phyloP scores from a whole-genome alignment of 1,140 invertebrate genomes.

The Drosophila busckii region DNA sequence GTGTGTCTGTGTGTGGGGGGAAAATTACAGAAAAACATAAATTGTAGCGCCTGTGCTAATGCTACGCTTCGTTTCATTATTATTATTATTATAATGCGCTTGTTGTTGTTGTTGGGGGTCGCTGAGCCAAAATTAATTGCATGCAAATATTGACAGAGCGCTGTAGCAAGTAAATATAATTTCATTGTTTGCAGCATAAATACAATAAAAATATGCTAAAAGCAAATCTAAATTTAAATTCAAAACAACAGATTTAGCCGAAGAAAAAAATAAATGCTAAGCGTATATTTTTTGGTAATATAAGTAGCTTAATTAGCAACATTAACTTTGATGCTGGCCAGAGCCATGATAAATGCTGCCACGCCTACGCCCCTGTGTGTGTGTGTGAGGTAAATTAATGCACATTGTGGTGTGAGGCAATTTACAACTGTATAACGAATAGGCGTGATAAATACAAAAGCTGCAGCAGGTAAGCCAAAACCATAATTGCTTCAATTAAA shows the following conservation, averaged over 20 bases:
- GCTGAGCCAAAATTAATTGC: conserved; percentile 65
- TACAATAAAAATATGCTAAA: conserved; percentile 37
- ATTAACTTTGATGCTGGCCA: conserved; percentile 62
- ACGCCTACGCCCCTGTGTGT: too few relatives aligned
- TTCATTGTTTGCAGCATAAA: conserved; percentile 75
- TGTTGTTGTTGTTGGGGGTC: conserved; percentile 8
- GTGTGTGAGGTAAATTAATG: conserved; percentile 54
- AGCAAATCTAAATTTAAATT: conserved; percentile 1
- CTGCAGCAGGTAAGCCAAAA: conserved; percentile 6
- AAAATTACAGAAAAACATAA: too few relatives aligned
- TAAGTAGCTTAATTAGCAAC: conserved; percentile 67
- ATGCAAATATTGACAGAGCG: conserved; percentile 74
- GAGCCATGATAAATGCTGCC: conserved; percentile 46
- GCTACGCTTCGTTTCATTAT: conserved; percentile 27
- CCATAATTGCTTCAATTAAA: too few relatives aligned
- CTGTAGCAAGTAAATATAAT: conserved; percentile 73
- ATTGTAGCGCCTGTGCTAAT: conserved; percentile 1
- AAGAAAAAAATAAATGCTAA: conserved; percentile 4
- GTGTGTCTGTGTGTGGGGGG: too few relatives aligned
- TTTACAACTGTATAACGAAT: conserved; percentile 54
- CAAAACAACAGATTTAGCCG: neutral
- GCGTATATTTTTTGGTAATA: neutral
- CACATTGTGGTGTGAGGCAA: conserved; percentile 18
- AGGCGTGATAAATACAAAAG: conserved; percentile 24
- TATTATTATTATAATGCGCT: neutral